Percentiles rank a stretch among this genome's conserved stretches.
These are phyloP conservation scores for Syrista parreyssii DNA, from an alignment of 2,888 invertebrate species.

Conservation along the genomic window DNA sequence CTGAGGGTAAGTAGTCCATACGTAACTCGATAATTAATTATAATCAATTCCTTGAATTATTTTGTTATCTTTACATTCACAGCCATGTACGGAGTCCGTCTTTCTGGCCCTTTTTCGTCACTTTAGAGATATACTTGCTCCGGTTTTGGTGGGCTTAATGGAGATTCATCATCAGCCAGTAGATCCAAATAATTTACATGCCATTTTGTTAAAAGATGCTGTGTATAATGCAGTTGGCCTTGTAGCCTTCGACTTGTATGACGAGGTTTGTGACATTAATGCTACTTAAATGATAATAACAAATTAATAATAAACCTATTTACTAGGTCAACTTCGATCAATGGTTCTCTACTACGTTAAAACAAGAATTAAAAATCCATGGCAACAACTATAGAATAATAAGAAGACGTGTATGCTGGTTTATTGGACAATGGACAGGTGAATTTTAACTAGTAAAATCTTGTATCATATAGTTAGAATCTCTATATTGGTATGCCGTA, in stretches of 20 bases:
- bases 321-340: conserved; percentile 87
- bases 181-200: conserved; percentile 78
- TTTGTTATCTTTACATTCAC: conserved; percentile 45
- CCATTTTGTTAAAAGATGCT: conserved; percentile 90
- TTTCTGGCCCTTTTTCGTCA: conserved; percentile 87
- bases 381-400: conserved; percentile 87
- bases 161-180: conserved; percentile 75
- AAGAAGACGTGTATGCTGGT: conserved; percentile 84
- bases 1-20: conserved; percentile 74
- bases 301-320: conserved; percentile 23
- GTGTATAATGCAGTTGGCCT: conserved; percentile 93
- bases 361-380: conserved; percentile 84
- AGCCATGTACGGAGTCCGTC: conserved; percentile 90
- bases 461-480: not conserved
- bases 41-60: conserved; percentile 18
- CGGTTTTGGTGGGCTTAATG: conserved; percentile 80
- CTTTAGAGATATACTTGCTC: conserved; percentile 78
- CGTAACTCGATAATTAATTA: conserved; percentile 17
- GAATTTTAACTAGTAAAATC: conserved; percentile 1
- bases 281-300: not conserved
- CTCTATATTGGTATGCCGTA: not conserved
- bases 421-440: conserved; percentile 82
- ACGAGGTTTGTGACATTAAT: conserved; percentile 71
- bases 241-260: conserved; percentile 89
- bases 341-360: conserved; percentile 87